Conservation (phyloP, 2,113 vertebrate genomes). For the Pionites leucogaster region DNA sequence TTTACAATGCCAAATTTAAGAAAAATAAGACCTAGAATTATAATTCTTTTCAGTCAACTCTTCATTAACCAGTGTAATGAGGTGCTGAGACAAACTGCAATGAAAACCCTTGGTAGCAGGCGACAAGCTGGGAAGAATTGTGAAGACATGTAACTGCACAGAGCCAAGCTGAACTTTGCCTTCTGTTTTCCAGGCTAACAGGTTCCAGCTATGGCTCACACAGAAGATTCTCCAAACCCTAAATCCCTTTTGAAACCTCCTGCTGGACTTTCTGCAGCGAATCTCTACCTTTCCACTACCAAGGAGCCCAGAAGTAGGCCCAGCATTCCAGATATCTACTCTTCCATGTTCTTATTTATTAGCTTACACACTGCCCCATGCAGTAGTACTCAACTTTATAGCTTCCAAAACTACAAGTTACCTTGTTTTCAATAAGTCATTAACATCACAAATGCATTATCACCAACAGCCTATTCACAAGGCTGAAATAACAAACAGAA, state of each 20-base stretch:
- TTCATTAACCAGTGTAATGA: background rate
- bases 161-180: background rate
- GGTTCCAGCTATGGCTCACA: background rate
- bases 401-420: background rate
- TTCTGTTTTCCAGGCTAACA: background rate
- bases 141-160: background rate
- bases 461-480: background rate
- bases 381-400: background rate
- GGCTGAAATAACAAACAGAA: background rate
- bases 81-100: background rate
- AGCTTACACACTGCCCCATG: background rate
- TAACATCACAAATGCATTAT: background rate
- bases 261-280: background rate
- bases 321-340: background rate
- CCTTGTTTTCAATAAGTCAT: background rate
- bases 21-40: background rate
- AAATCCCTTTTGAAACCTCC: background rate
- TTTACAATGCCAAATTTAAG: background rate
- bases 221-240: background rate
- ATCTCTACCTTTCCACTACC: fast-evolving
- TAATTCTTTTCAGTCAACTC: background rate
- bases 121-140: background rate
- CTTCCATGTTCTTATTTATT: background rate
- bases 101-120: background rate
- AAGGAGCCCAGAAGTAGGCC: background rate